Percentiles rank a stretch among this genome's conserved stretches.
These are phyloP conservation scores for Ametastegia equiseti DNA, from an alignment of 2,888 invertebrate genomes.

Conservation along the genomic window DNA sequence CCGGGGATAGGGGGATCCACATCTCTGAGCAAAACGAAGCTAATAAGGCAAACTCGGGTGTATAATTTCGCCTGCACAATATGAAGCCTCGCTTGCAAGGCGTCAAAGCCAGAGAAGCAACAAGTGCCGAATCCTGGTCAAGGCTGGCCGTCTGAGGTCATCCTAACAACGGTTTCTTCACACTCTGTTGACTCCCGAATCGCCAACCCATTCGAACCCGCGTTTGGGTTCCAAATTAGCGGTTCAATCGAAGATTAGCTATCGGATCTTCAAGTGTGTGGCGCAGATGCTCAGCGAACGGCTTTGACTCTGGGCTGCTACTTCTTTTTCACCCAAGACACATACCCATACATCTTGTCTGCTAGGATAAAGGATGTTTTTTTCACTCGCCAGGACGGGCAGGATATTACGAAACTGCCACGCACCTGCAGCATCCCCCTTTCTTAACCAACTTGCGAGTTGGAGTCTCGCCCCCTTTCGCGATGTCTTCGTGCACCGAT, in stretches of 20 bases:
- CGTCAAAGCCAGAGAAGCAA: conserved; percentile 27
- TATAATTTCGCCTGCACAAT: conserved; percentile 26
- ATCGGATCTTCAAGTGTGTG: neutral
- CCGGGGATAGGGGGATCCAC: neutral
- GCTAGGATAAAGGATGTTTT: conserved; percentile 4
- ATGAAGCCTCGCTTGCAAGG: conserved; percentile 16
- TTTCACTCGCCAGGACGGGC: neutral
- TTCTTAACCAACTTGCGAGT: neutral
- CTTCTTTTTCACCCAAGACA: neutral
- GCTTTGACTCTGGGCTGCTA: neutral
- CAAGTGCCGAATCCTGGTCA: conserved; percentile 44
- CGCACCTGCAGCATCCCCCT: conserved; percentile 20
- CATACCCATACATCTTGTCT: neutral
- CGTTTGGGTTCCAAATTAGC: neutral
- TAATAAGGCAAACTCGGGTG: conserved; percentile 19
- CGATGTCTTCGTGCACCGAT: conserved; percentile 35
- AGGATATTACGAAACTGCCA: conserved; percentile 21
- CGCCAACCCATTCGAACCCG: neutral
- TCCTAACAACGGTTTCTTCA: conserved; percentile 21
- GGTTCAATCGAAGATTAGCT: neutral
- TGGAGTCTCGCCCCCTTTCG: neutral
- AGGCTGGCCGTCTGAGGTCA: conserved; percentile 35
- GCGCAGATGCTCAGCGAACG: neutral
- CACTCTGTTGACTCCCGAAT: conserved; percentile 1
- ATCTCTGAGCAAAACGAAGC: conserved; percentile 15